A percentile compares a stretch with the other conserved stretches of the same genome.
phyloP scores from a whole-genome alignment of 1,140 invertebrate genomes.

The Dinothrombium tinctorium region DNA sequence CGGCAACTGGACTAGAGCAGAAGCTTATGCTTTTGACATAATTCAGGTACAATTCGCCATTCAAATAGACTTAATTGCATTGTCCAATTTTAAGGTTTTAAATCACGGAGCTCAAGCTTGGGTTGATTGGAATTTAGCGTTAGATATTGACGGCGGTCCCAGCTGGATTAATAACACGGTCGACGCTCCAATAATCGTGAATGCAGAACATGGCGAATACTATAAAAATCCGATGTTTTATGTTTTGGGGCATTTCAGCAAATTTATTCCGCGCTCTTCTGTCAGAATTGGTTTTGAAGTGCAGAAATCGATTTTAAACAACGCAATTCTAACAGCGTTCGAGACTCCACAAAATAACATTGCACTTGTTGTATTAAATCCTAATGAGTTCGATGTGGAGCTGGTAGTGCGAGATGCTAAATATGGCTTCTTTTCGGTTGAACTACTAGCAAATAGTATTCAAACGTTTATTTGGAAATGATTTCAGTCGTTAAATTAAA shows the following conservation, averaged over 20 bases:
- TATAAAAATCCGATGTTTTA: constrained; percentile 33
- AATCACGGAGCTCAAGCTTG: constrained; percentile 23
- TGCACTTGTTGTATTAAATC: no score
- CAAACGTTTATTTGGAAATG: no score
- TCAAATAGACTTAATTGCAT: no score
- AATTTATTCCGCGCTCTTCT: constrained; percentile 6
- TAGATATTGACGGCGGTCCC: constrained; percentile 26
- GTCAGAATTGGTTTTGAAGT: neutral
- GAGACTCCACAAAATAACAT: constrained; percentile 24
- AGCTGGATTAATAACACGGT: constrained; percentile 26
- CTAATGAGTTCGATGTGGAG: no score
- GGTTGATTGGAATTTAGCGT: constrained; percentile 29
- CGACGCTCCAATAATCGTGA: constrained; percentile 26
- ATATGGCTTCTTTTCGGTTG: no score
- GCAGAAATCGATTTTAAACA: no score
- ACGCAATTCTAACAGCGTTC: no score
- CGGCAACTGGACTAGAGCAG: constrained; percentile 8
- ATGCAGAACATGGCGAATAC: constrained; percentile 20
- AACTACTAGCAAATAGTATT: no score
- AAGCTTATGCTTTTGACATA: constrained; percentile 11
- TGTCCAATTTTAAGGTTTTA: constrained; percentile 16
- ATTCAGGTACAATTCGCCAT: no score
- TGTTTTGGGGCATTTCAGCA: constrained; percentile 27
- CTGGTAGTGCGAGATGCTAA: no score
- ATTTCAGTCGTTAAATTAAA: no score